Base-by-base conservation (phyloP, 2,113 vertebrate genomes). In the Pseudopodoces humilis region DNA sequence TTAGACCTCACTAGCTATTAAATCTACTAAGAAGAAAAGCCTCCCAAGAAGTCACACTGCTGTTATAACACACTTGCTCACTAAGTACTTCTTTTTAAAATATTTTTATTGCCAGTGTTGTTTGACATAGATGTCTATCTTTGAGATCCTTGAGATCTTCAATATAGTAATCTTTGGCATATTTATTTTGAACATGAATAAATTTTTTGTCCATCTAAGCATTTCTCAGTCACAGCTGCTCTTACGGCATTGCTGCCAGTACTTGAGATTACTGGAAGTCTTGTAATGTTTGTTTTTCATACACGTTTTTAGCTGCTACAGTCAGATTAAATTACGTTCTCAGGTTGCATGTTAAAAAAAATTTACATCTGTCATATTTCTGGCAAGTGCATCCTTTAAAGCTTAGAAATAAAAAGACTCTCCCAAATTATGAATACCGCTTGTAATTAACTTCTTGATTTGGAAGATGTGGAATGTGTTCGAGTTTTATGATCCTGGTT, bases 261-360 rank as follows among this genome's bases (percentile, higher is more conserved):
- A 43, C 50, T 92, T 91, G 74, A 83, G 70, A 95, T 82, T 71
- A 88, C 75, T 91, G 82, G 65, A 89, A 91, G 58, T 89, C 84
- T 89, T 89, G 37, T 70, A 68, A 69, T 87, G 94, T 95, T 97
- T 97, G 82, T 84, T 92, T 94, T 87, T 91, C 65, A 19, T 94
- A 49, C 46, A 23, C 13, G 2, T 84, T 79, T 93, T 80, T 94
- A 63, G 72, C 81, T 94, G 69, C 78, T 88, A 53, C 69, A 90
- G 78, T 91, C 81, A 90, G 63, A 93, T 78, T 69, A 94, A 95
- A 95, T 94, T 89, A 94, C 53, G 24, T 86, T 94, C 84, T 95
- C 70, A 76, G 77, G 91, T 94, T 96, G 95, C 70, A 55, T 13
- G 11, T 84, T 77, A 56, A 74, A 93, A 94, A 86, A 91, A 80